These are phyloP conservation scores for Bettongia penicillata DNA, from an alignment of 2,113 vertebrate genomes.

Conservation along the genomic window DNA sequence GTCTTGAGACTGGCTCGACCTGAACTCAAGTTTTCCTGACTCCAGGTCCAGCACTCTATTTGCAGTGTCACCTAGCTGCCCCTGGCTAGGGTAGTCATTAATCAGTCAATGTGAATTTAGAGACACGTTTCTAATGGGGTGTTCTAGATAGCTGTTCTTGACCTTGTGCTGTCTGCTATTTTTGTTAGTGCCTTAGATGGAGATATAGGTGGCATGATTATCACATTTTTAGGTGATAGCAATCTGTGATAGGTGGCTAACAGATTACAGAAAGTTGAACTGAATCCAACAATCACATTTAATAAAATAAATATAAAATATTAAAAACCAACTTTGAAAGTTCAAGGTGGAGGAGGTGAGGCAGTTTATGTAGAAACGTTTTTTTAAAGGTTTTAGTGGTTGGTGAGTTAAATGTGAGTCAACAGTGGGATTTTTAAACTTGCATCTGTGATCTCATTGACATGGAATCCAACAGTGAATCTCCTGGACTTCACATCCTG, in stretches of 20 bases:
- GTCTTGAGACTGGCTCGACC: background rate
- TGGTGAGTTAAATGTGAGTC: background rate
- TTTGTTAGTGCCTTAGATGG: background rate
- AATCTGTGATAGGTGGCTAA: background rate
- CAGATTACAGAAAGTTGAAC: background rate
- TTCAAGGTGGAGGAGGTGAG: background rate
- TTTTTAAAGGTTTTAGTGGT: background rate
- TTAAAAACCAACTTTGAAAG: background rate
- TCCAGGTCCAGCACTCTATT: background rate
- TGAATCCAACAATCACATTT: background rate
- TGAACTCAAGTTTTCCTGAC: background rate
- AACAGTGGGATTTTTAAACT: background rate
- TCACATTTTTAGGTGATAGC: background rate
- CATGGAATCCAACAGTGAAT: background rate
- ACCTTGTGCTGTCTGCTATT: background rate
- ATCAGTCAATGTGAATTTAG: background rate
- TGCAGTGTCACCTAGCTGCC: background rate
- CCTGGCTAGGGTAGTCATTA: background rate
- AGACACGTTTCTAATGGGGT: background rate
- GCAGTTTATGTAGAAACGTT: background rate
- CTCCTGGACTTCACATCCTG: background rate
- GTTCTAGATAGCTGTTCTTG: background rate
- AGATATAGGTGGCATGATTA: background rate
- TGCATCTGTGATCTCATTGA: background rate
- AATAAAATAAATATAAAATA: background rate